Base-by-base conservation (phyloP, 2,888 invertebrate species). In the Allophyes oxyacanthae region DNA sequence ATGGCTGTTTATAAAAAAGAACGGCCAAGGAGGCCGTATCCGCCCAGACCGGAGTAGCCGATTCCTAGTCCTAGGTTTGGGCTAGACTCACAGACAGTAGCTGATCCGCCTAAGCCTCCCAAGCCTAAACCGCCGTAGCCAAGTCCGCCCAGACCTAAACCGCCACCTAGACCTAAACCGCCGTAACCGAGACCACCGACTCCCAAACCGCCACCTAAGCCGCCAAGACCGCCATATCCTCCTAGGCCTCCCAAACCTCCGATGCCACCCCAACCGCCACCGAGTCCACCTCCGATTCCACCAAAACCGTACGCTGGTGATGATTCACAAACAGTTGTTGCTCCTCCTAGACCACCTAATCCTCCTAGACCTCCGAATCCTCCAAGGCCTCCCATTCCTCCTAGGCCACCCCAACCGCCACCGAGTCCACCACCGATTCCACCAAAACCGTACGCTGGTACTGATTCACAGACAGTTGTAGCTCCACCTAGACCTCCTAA, bases 1-100 rank as follows among this genome's bases (percentile, higher is more conserved):
- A 5, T 75, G 64, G 45, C 50, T 69, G 44, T 67, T 80, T 78
- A 87, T 77, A 86, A 82, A 85, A 85, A 87, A 82, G 79, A 54
- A 38, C 83, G 75, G 8, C 76, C 75, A 1, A 61, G 48, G 0
- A 63, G 14, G 2, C 73, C 64, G 0, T 41, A n/a, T n/a, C n/a
- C n/a, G 0, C 72, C 69, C 0, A 66, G 41, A 1, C 69, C 64
- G 0, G 65, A 38, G 0, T 72, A 65, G 0, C 50, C 26, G 0
- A 42, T 15, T 0, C 58, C 49, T 0, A 62, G 13, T 0, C 64
- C 74, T 0, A 50, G 6, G 11, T 68, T 67, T n/a, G 77, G 74
- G 0, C 40, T 15, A 7, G 51, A 57, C 43, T 77, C 77, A 13
- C 72, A 71, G 2, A 74, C 53, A 0, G 70, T 71, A 0, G 73